Base-by-base conservation (phyloP, 2,797 vertebrate species). In the Todus mexicanus region DNA sequence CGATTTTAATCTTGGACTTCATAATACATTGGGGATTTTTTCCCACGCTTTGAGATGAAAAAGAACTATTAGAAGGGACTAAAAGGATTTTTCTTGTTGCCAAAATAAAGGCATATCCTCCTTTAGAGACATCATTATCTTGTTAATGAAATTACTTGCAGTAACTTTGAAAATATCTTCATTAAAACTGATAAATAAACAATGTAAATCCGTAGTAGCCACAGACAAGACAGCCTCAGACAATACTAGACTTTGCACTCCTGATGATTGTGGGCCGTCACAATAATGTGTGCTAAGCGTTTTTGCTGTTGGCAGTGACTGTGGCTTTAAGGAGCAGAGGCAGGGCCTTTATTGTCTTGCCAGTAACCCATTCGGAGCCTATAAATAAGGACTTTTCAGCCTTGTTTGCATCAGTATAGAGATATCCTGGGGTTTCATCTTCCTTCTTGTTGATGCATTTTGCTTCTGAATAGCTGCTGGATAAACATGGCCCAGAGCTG, bases 81-180 rank as follows among this genome's bases (percentile, higher is more conserved):
- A 4, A 69, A 88, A 68, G 42, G 82, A 54, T 42, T 54, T 78
- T 85, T 89, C 27, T 21, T 80, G 18, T 59, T 91, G 57, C 43
- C 6, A 21, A 48, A 87, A 72, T 83, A 56, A 80, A 95, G 68
- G 42, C 45, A 35, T 77, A 71, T 50, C 37, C 42, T 50, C 31
- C 47, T 77, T 76, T 61, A 71, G 84, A 87, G 38, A 43, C 53
- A 48, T 69, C 26, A 45, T 69, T 92, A 74, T 53, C n/a, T 31
- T 79, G 38, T 82, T 89, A 86, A 89, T 91, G 43, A 79, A 95
- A 94, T 89, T 51, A 68, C 90, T 21, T 76, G 47, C 38, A 72
- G 23, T 77, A 48, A 83, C 81, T 95, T 77, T 74, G 27, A 79
- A 89, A 82, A 54, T 70, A 50, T 11, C 59, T 84, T 89, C 53